These are phyloP conservation scores for Pseudococcus viburni DNA, from an alignment of 2,888 invertebrate species.

Conservation along the genomic window DNA sequence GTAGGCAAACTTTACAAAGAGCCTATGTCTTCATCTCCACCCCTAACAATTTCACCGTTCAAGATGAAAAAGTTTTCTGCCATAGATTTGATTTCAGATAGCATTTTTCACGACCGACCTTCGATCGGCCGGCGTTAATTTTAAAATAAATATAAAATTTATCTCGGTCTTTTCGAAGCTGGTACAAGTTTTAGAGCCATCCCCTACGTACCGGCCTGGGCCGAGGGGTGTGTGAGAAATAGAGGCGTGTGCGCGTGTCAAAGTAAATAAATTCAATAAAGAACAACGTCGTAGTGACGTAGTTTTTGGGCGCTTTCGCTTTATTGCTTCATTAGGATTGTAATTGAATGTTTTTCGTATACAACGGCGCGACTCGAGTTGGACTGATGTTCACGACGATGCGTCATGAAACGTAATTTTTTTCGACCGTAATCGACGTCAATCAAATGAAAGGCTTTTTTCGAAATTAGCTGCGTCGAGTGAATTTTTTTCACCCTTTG, in stretches of 20 bases:
- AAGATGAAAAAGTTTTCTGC: background rate
- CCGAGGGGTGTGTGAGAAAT: too few species aligned
- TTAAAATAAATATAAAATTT: slow-evolving; percentile 12
- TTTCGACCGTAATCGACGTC: background rate
- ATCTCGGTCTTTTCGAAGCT: background rate
- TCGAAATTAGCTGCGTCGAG: background rate
- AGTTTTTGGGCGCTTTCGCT: slow-evolving; percentile 25
- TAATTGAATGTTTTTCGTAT: slow-evolving; percentile 33
- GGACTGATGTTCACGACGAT: background rate
- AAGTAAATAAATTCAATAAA: slow-evolving; percentile 36
- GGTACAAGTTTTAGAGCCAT: too few species aligned
- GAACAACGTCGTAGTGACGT: background rate
- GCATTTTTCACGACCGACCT: background rate
- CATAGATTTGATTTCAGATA: background rate
- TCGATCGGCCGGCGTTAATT: background rate
- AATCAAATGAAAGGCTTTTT: background rate
- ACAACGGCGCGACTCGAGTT: background rate
- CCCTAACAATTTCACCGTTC: background rate
- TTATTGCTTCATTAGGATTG: slow-evolving; percentile 35
- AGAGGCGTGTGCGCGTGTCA: background rate
- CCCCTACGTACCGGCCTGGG: too few species aligned
- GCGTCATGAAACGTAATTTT: background rate
- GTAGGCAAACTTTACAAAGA: background rate
- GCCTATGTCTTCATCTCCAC: background rate
- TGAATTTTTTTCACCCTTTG: too few species aligned